Evolutionary conservation across 2,888 invertebrate species (phyloP).

Genomic region (Tortrix viridana): DNA sequence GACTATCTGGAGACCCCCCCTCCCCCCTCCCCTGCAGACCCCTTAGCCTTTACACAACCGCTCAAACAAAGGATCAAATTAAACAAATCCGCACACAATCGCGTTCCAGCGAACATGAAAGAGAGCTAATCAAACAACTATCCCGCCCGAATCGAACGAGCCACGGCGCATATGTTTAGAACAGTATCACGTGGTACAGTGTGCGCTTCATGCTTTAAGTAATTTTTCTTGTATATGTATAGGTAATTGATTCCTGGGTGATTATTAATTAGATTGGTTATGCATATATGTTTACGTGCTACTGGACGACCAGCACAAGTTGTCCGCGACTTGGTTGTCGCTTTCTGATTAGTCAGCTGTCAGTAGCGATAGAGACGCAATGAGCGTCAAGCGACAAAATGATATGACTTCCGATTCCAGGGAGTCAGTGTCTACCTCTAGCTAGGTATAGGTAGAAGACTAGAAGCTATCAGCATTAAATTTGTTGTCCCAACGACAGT

Average conservation of each 20-base stretch:
- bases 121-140: slow-evolving; percentile 83
- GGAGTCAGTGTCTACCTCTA: too few species aligned
- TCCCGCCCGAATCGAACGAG: slow-evolving; percentile 48
- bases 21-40: slow-evolving; percentile 49
- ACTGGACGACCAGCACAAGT: too few species aligned
- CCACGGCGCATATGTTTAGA: slow-evolving; percentile 32
- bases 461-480: too few species aligned
- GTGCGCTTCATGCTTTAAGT: not conserved
- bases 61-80: slow-evolving; percentile 82
- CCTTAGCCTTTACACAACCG: slow-evolving; percentile 73
- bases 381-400: too few species aligned
- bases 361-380: too few species aligned
- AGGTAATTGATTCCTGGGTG: not conserved
- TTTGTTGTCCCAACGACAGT: too few species aligned
- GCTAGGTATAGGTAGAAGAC: too few species aligned
- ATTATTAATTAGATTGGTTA: not conserved
- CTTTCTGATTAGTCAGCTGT: too few species aligned
- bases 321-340: too few species aligned
- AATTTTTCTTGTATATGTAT: too few species aligned
- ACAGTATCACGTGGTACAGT: slow-evolving; percentile 6
- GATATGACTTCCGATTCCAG: too few species aligned
- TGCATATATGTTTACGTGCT: too few species aligned
- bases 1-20: slow-evolving; percentile 46
- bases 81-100: slow-evolving; percentile 81
- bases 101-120: slow-evolving; percentile 77